Base-by-base conservation (phyloP, 35 echinoderm and acorn worm species). In the Amphiura filiformis region DNA sequence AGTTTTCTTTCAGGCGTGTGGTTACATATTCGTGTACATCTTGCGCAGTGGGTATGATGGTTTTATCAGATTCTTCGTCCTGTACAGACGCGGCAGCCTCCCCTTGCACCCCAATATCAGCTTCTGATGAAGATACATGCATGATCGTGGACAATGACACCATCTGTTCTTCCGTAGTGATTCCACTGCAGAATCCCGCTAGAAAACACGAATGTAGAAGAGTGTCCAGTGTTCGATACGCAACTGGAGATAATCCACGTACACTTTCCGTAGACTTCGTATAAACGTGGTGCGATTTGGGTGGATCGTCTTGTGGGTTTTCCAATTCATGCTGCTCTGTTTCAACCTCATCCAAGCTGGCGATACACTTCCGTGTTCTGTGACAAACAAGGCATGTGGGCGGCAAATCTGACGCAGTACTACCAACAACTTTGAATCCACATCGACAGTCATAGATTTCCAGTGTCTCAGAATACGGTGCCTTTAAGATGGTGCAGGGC, bases 321-420 rank as follows among this genome's bases (percentile, higher is more conserved):
- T 77, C n/a, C n/a, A 11, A 9, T 11, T 77, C 34, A 31, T 77
- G 3, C 26, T 7, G 4, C 4, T 5, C n/a, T 11, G 34, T 9
- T 77, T 77, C 75, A 77, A 5, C 26, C 75, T 77, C 26, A 77
- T 35, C 34, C 4, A n/a, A 30, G 34, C 7, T 11, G n/a, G n/a
- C 7, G 5, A 9, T 77, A 11, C 75, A 35, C 75, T 77, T 77
- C 4, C 75, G 26, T 77, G 5, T 5, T n/a, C 75, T 77, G 26
- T 77, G 5, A 77, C 75, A 77, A 30, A 77, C 75, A 77, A n/a
- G 75, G 75, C 75, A 77, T n/a, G 3, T 77, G 26, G 75, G 75
- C 34, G 5, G 26, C 26, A 5, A 77, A 5, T 77, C 75, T n/a
- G 26, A 77, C 34, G 75, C 26, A 11, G 33, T 57, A 37, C 31